Percentiles rank a stretch among this genome's conserved stretches.
Evolutionary conservation across 2,797 vertebrate species (phyloP).

Genomic region (Trematomus bernacchii): DNA sequence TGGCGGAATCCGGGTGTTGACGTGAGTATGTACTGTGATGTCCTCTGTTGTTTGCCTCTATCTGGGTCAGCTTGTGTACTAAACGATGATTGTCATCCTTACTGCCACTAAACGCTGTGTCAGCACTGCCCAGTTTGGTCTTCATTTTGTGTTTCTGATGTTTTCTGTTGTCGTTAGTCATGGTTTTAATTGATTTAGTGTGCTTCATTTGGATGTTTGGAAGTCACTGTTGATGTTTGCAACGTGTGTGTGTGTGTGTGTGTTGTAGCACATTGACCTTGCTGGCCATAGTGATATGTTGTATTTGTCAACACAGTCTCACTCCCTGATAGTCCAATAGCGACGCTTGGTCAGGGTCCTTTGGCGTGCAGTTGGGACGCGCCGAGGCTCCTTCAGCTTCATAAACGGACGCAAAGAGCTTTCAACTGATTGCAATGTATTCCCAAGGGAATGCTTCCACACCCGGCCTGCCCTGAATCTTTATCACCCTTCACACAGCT

Average conservation of each 20-base stretch:
- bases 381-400: too few relatives aligned
- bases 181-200: constrained; percentile 12
- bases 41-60: constrained; percentile 37
- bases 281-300: constrained; percentile 1
- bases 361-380: too few relatives aligned
- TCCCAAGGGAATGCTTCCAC: background rate
- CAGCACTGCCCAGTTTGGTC: constrained; percentile 15
- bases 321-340: too few relatives aligned
- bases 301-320: too few relatives aligned
- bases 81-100: constrained; percentile 22
- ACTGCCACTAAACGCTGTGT: constrained; percentile 28
- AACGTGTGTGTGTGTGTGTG: too few relatives aligned
- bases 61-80: constrained; percentile 51
- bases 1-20: constrained; percentile 27
- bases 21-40: constrained; percentile 30
- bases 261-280: background rate
- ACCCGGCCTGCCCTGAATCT: background rate
- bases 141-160: constrained; percentile 20
- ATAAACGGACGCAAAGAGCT: too few relatives aligned
- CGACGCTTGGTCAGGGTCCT: too few relatives aligned
- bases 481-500: background rate
- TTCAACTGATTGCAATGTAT: too few relatives aligned
- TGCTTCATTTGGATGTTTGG: constrained; percentile 10
- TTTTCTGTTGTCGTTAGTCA: constrained; percentile 24
- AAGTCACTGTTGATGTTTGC: too few relatives aligned